phyloP scores from a whole-genome alignment of 2,888 invertebrate species.

The Sesia apiformis region DNA sequence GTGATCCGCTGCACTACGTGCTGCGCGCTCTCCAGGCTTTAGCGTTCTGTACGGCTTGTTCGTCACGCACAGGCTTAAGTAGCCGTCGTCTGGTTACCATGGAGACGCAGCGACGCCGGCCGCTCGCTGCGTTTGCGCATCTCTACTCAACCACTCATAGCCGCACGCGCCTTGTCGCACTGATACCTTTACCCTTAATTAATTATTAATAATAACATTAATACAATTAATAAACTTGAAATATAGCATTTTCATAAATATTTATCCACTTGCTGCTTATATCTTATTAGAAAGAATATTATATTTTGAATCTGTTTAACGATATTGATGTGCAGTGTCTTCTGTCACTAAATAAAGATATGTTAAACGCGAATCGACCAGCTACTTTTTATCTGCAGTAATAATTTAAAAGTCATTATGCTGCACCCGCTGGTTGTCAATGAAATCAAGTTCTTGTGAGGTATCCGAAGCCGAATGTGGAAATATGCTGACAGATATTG shows the following conservation, averaged over 20 bases:
- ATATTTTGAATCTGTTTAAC: background rate
- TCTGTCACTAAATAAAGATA: conserved; percentile 22
- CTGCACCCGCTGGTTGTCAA: conserved; percentile 62
- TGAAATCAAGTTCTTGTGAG: conserved; percentile 73
- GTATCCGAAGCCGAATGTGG: conserved; percentile 58
- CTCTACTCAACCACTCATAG: background rate
- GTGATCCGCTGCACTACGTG: conserved; percentile 69
- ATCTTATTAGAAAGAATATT: background rate
- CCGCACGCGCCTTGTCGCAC: background rate
- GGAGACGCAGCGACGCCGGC: conserved; percentile 63
- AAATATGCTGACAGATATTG: conserved; percentile 73
- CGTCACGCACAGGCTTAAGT: conserved; percentile 45
- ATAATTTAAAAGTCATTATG: conserved; percentile 73
- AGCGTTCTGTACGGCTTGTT: conserved; percentile 47
- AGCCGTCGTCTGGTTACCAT: conserved; percentile 48
- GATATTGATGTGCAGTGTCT: background rate
- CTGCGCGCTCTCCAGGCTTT: conserved; percentile 66
- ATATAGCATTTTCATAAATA: conserved; percentile 5
- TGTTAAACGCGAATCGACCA: conserved; percentile 46
- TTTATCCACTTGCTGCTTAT: conserved; percentile 1
- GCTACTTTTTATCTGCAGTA: conserved; percentile 67
- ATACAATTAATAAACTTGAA: background rate
- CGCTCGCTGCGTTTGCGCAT: conserved; percentile 33
- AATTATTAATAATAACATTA: background rate
- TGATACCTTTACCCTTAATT: background rate